Evolutionary conservation across 2,888 invertebrate genomes (phyloP).

Genomic region (Didymodactylos carnosus): DNA sequence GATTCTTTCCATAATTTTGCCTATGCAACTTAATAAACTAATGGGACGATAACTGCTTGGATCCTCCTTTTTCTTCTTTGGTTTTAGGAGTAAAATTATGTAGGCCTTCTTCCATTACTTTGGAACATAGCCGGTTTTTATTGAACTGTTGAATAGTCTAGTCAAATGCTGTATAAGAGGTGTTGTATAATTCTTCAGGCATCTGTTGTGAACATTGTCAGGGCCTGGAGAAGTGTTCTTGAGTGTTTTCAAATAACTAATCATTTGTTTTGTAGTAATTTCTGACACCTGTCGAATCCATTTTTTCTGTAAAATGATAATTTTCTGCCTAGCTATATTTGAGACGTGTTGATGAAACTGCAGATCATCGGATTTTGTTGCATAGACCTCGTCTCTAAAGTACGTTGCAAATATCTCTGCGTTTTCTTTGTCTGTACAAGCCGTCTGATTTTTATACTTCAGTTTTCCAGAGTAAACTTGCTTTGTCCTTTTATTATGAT

Average conservation of each 20-base stretch:
- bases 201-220: not conserved
- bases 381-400: not conserved
- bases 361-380: not conserved
- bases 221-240: not conserved
- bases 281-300: too few relatives aligned
- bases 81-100: constrained; percentile 5
- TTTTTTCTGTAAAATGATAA: too few relatives aligned
- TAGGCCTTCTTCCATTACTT: constrained; percentile 3
- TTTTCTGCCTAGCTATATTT: not conserved
- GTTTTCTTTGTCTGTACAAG: not conserved
- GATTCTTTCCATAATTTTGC: not conserved
- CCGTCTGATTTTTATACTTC: not conserved
- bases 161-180: not conserved
- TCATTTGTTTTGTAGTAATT: not conserved
- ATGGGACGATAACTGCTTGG: constrained; percentile 2
- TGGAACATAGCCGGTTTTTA: constrained; percentile 1
- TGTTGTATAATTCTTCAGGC: not conserved
- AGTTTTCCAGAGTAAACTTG: not conserved
- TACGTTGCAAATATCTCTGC: not conserved
- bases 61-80: not conserved
- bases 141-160: not conserved
- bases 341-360: not conserved
- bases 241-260: not conserved
- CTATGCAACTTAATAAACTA: not conserved
- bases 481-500: not conserved